Evolutionary conservation across 2,113 vertebrate genomes (phyloP).

Genomic region (Gorsachius goisagi): DNA sequence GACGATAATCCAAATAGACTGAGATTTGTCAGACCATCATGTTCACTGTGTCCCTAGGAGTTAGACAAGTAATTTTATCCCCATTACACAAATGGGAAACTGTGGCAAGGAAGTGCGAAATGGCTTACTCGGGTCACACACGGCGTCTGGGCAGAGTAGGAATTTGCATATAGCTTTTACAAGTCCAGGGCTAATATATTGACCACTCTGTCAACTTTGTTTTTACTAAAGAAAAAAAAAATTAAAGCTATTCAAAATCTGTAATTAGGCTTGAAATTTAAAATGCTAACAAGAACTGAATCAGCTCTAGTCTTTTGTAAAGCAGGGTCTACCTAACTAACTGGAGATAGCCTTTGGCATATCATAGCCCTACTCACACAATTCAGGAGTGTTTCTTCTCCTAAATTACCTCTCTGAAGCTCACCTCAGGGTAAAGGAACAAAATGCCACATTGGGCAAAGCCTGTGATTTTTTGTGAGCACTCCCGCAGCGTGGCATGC

Average conservation of each 20-base stretch:
- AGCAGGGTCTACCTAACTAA: not conserved
- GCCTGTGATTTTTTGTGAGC: not conserved
- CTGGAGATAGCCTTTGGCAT: not conserved
- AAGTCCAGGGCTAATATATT: not conserved
- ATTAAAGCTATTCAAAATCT: not conserved
- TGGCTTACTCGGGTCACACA: not conserved
- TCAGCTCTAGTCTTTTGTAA: not conserved
- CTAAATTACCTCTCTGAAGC: not conserved
- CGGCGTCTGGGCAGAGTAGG: not conserved
- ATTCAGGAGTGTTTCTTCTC: not conserved
- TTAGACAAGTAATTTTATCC: not conserved
- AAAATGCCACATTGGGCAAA: not conserved
- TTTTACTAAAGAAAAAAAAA: not conserved
- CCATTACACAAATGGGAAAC: not conserved
- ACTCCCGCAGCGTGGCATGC: rapidly evolving
- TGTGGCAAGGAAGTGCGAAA: not conserved
- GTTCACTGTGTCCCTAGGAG: not conserved
- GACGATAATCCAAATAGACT: not conserved
- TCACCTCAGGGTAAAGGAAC: not conserved
- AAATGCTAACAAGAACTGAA: not conserved
- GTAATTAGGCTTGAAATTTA: not conserved
- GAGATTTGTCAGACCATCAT: not conserved
- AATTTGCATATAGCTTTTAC: not conserved
- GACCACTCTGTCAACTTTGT: not conserved
- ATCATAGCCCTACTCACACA: not conserved